A percentile compares a stretch with the other conserved stretches of the same genome.
These are phyloP conservation scores for Limonius californicus DNA, from an alignment of 1,140 invertebrate genomes.

Conservation along the genomic window DNA sequence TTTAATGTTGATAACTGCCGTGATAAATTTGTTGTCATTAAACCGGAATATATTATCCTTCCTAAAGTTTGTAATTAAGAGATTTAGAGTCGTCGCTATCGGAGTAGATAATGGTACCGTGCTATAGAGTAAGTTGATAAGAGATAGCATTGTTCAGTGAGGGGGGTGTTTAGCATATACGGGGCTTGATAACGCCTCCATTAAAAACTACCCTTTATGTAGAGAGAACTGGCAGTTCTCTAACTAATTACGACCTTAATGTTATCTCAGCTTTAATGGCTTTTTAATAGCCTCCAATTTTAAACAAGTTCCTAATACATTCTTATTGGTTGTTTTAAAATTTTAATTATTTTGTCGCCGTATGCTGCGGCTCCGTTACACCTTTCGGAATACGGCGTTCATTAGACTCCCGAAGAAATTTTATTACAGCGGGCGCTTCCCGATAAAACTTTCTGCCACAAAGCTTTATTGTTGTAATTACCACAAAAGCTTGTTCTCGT, in stretches of 20 bases:
- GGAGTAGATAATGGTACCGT: background rate
- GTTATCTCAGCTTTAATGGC: background rate
- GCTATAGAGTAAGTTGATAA: conserved; percentile 1
- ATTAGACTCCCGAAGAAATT: background rate
- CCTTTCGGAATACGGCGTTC: background rate
- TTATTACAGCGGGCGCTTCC: background rate
- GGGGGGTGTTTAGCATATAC: conserved; percentile 7
- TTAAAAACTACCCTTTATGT: conserved; percentile 9
- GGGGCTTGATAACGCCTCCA: background rate
- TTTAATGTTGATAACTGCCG: background rate
- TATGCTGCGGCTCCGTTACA: background rate
- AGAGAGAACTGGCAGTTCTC: background rate
- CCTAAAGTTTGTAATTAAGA: conserved; percentile 11
- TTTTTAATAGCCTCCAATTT: background rate
- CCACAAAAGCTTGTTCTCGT: background rate
- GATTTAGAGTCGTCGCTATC: conserved; percentile 5
- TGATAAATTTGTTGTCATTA: conserved; percentile 9
- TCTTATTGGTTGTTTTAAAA: background rate
- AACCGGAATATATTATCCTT: conserved; percentile 1
- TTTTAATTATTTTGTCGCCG: background rate
- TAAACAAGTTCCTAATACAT: background rate
- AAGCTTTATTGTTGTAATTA: background rate
- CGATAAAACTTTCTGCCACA: background rate
- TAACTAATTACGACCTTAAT: background rate
- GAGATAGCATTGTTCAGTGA: background rate